Base-by-base conservation (phyloP, 2,888 invertebrate genomes). In the Muscina levida region DNA sequence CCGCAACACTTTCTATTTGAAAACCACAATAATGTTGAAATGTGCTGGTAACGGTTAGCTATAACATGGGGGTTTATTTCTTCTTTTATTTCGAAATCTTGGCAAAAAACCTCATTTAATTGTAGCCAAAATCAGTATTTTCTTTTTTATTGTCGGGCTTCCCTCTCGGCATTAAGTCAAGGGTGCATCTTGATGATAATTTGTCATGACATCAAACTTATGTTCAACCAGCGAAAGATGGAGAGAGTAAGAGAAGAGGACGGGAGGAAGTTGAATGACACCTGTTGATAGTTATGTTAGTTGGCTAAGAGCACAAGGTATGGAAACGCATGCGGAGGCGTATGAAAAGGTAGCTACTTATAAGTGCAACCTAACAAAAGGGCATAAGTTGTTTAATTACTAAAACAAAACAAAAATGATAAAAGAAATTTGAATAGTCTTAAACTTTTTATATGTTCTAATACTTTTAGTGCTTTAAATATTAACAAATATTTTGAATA, bases 181-280 rank as follows among this genome's bases (percentile, higher is more conserved):
- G 86, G 86, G 85, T 85, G 84, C 84, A 86, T 84, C 85, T 84
- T 78, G 85, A 85, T 85, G 84, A 82, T 80, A 85, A 85, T 85
- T 86, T 85, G 85, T 85, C 85, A 83, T 83, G 84, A 81, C 84
- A 83, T 74, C 79, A 82, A 82, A 83, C 56, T 72, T n/a, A n/a
- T n/a, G n/a, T n/a, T n/a, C n/a, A n/a, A n/a, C n/a, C n/a, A n/a
- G n/a, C 66, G 77, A 24, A 53, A 77, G 31, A n/a, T 70, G 65
- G n/a, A 68, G 65, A 57, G 44, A 72, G 48, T 42, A 62, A 71
- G 22, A 66, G 6, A 39, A 42, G 71, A 13, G 48, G 48, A 51
- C 26, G 67, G 48, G 48, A 11, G 51, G 37, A 46, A 68, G 68
- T 71, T 81, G 59, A 81, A 71, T 77, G 81, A 72, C 81, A 81